Evolutionary conservation across 2,888 invertebrate species (phyloP).

Genomic region (Xestoiulus laeticollis): DNA sequence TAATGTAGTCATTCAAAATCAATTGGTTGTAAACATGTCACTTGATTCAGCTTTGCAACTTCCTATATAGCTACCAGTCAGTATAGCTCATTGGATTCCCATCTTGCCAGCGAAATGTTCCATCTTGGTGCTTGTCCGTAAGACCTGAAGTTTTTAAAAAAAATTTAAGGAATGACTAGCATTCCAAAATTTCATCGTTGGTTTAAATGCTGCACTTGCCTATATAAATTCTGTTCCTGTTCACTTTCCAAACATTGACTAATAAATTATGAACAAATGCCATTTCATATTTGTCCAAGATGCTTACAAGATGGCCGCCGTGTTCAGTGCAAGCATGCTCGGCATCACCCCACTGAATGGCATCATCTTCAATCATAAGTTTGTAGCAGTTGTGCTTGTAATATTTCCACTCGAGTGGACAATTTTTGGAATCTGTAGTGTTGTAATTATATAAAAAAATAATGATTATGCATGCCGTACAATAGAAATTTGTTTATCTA

Average conservation of each 20-base stretch:
- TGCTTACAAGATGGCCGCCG: conserved; percentile 61
- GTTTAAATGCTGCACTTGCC: conserved; percentile 55
- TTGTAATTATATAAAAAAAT: background rate
- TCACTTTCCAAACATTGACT: conserved; percentile 59
- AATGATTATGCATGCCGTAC: background rate
- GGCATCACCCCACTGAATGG: conserved; percentile 61
- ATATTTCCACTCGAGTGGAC: conserved; percentile 59
- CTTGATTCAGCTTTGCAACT: background rate
- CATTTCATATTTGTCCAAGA: conserved; percentile 60
- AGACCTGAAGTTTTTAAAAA: conserved; percentile 56
- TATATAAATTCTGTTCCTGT: conserved; percentile 59
- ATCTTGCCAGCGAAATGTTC: conserved; percentile 60
- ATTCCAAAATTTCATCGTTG: background rate
- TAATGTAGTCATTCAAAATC: background rate
- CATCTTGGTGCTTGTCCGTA: conserved; percentile 59
- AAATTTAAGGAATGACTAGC: background rate
- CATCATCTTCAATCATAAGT: conserved; percentile 57
- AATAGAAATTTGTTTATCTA: background rate
- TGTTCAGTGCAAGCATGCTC: conserved; percentile 58
- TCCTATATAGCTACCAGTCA: conserved; percentile 58
- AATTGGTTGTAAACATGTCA: background rate
- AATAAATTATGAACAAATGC: conserved; percentile 60
- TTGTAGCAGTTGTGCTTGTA: conserved; percentile 59
- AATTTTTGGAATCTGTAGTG: conserved; percentile 57
- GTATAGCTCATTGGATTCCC: conserved; percentile 60